Conservation (phyloP, 2,888 invertebrate species). For the Antheraea yamamai region DNA sequence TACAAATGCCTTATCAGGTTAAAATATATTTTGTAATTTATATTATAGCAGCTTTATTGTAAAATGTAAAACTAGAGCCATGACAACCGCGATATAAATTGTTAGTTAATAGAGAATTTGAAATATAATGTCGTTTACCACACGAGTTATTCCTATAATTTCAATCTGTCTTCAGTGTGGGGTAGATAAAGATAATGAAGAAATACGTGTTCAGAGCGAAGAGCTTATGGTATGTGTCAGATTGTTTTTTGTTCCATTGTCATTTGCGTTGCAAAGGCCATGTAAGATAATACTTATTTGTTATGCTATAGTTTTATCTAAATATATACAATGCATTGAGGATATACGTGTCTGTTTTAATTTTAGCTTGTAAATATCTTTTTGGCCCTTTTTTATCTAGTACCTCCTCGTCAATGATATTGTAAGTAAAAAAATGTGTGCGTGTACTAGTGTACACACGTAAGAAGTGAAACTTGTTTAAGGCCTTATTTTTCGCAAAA, state of each 20-base stretch:
- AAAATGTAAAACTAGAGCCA: not conserved
- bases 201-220: not conserved
- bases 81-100: not conserved
- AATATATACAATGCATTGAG: not conserved
- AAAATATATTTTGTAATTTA: constrained; percentile 19
- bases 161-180: constrained; percentile 15
- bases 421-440: too few species aligned
- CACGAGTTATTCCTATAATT: not conserved
- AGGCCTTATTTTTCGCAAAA: too few species aligned
- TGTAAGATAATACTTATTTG: not conserved
- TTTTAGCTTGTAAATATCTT: not conserved
- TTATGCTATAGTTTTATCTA: not conserved
- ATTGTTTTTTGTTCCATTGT: not conserved
- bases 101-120: not conserved
- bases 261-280: not conserved
- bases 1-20: constrained; percentile 7
- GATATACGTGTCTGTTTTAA: not conserved
- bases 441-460: too few species aligned
- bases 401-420: too few species aligned
- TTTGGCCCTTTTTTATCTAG: not conserved
- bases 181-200: not conserved
- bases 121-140: constrained; percentile 12
- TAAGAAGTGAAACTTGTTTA: too few species aligned
- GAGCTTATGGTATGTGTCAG: constrained; percentile 1
- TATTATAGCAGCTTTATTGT: not conserved